Base-by-base conservation (phyloP, 2,888 invertebrate genomes). In the Acrocera orbiculus region DNA sequence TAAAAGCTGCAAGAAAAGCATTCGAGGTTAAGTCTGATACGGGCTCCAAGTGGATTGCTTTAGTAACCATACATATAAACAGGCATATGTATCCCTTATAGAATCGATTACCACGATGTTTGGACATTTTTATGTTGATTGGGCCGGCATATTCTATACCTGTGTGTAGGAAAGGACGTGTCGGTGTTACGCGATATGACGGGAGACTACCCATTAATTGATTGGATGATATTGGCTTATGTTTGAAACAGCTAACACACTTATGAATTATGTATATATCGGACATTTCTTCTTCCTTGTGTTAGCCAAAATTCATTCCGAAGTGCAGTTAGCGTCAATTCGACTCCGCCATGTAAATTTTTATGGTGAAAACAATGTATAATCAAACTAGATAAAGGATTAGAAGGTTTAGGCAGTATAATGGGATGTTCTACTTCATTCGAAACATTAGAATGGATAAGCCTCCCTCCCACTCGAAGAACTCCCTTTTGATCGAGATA, bases 171-270 rank as follows among this genome's bases (percentile, higher is more conserved):
- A 29, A 29, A 11, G 19, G 28, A 6, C 5, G 10, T 10, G 28
- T 2, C 4, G 19, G 3, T 5, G 4, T 4, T 9, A 30, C 14
- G 1, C 19, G 7, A 4, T 19, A 14, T 2, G 6, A 10, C 3
- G 30, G 30, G 2, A 30, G 15, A n/a, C 23, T 7, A 19, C 28
- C 28, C 19, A 29, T 29, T 17, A 17, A n/a, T 19, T 29, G 28
- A 5, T n/a, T 19, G 3, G 9, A n/a, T 9, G 10, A 11, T 8
- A 3, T 3, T 9, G 16, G 25, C 11, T n/a, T 4, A 7, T 25
- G 13, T 8, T 27, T 27, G 27, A 26, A 11, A 15, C 32, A 33
- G 4, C 11, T 11, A 5, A 33, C 22, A 15, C 19, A 33, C 4
- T 17, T 11, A 4, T 17, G 19, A 17, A 27, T 27, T 5, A n/a